These are phyloP conservation scores for Tridacna crocea DNA, from an alignment of 2,888 invertebrate species.

Conservation along the genomic window DNA sequence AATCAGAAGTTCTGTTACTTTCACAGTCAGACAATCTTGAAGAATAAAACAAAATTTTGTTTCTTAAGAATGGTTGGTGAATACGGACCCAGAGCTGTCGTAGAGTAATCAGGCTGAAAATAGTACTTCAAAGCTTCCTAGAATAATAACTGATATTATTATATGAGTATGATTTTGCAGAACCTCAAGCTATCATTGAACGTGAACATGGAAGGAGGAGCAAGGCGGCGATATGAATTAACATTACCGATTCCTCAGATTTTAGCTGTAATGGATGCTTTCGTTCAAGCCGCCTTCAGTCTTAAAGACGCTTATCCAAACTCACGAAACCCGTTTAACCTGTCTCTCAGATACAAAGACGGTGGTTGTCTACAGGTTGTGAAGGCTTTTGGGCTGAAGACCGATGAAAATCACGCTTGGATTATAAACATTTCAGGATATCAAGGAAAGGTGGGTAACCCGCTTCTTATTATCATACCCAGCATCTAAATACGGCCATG, in stretches of 20 bases:
- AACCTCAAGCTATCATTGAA: constrained; percentile 13
- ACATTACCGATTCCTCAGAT: neutral
- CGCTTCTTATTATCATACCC: too few species aligned
- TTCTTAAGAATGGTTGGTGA: too few species aligned
- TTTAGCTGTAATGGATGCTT: constrained; percentile 1
- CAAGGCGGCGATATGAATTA: constrained; percentile 11
- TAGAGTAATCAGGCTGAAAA: too few species aligned
- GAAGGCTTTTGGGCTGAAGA: neutral
- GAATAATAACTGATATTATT: too few species aligned
- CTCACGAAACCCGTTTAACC: constrained; percentile 10
- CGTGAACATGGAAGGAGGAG: constrained; percentile 2
- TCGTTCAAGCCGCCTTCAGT: constrained; percentile 1
- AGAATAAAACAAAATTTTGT: too few species aligned
- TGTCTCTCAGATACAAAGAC: neutral
- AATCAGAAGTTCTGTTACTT: too few species aligned
- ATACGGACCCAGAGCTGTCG: too few species aligned
- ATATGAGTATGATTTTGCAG: neutral
- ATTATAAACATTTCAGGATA: neutral
- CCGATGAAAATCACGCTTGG: neutral
- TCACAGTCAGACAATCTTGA: too few species aligned
- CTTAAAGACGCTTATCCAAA: neutral
- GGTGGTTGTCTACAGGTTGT: neutral
- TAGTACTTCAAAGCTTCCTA: too few species aligned
- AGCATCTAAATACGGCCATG: too few species aligned
- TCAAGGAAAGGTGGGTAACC: neutral